Evolutionary conservation across 2,888 invertebrate species (phyloP).

Genomic region (Tipula helvola): DNA sequence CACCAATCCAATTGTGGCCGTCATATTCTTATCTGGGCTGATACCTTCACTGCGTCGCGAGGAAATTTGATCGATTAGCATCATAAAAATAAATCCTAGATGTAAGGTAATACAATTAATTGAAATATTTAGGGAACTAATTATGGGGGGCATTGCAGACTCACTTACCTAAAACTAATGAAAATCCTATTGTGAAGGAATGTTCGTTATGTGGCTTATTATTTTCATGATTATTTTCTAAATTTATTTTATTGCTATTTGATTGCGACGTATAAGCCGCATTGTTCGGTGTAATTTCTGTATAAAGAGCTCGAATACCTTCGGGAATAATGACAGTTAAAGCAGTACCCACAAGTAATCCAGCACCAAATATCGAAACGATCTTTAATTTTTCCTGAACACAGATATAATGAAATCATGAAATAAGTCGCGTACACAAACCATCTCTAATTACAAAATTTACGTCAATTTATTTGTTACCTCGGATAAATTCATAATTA

Average conservation of each 20-base stretch:
- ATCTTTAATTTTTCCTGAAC: constrained; percentile 81
- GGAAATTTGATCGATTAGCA: constrained; percentile 79
- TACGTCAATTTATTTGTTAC: constrained; percentile 39
- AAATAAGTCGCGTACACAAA: background rate
- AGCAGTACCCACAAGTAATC: constrained; percentile 93
- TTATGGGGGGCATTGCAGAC: constrained; percentile 8
- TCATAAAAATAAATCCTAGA: constrained; percentile 87
- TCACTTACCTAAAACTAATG: constrained; percentile 53
- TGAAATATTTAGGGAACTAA: background rate
- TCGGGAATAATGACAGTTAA: constrained; percentile 97
- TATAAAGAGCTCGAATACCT: constrained; percentile 76
- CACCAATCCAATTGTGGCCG: constrained; percentile 91
- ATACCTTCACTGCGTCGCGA: constrained; percentile 44
- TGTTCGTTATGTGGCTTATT: constrained; percentile 21
- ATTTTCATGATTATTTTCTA: constrained; percentile 12
- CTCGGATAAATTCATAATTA: constrained; percentile 90
- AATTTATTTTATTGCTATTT: constrained; percentile 46
- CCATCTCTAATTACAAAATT: constrained; percentile 7
- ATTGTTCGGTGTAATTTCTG: constrained; percentile 25
- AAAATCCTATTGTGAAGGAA: constrained; percentile 62
- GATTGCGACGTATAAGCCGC: background rate
- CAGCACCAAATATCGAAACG: constrained; percentile 92
- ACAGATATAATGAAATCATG: background rate
- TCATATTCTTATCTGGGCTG: constrained; percentile 61
- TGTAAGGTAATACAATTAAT: background rate